Evolutionary conservation across 2,113 vertebrate genomes (phyloP), one percentile per base, ranked within the genome.

Genomic region (Lutjanus erythropterus): DNA sequence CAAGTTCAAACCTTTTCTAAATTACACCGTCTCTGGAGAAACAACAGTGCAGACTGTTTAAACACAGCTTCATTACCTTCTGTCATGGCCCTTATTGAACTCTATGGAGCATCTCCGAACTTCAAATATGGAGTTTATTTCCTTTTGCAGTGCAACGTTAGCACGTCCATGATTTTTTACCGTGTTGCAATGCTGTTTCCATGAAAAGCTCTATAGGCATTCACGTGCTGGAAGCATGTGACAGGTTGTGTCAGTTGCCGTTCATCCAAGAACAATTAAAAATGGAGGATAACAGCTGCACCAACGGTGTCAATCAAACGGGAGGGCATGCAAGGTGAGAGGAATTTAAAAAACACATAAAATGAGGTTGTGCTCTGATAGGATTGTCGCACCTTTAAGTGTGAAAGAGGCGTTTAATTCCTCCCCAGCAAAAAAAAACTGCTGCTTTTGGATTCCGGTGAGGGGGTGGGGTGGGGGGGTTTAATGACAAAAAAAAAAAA

Each of bases 301-400:
- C 35, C 37, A n/a, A 65, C 9, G 10, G 33, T 56, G 81, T 76
- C 81, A 85, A 47, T 84, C 74, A 77, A 70, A 67, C 2, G 1
- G 52, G 60, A n/a, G n/a, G 49, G 37, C 44, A 72, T 29, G 46
- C 33, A 44, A 73, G 70, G 72, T 79, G 65, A 80, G 61, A 78
- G 52, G 62, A 72, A 68, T 49, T 25, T 15, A 47, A 58, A 65
- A 50, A 56, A 39, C 41, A 35, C 23, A 71, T 7, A 27, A 64
- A 61, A 78, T 37, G 46, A 73, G 67, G 70, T 66, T 80, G 52
- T 37, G 55, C 70, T 79, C 61, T 47, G 66, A 75, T 35, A 46
- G 74, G 44, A 73, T 50, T 70, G 65, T 80, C 61, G 21, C 81
- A 78, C 55, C 42, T 77, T 59, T 21, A 71, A 75, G 75, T 73